Conservation (phyloP, 2,888 invertebrate genomes). For the Synanthedon formicaeformis region DNA sequence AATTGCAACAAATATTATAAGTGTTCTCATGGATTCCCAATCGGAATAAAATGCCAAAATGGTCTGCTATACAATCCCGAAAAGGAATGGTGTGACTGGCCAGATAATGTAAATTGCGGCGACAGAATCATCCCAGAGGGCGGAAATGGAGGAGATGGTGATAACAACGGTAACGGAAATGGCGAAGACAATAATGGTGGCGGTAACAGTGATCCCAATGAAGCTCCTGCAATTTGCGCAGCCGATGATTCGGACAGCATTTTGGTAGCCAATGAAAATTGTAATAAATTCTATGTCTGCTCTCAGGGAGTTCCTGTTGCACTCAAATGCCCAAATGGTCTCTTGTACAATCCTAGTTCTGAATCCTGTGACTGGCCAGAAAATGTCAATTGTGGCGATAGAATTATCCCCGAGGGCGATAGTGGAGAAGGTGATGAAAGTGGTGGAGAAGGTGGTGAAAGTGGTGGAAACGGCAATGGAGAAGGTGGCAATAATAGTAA, state of each 20-base stretch:
- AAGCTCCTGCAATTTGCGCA: constrained; percentile 22
- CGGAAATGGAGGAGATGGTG: constrained; percentile 1
- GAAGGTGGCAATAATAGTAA: constrained; percentile 1
- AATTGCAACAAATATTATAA: constrained; percentile 26
- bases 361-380: constrained; percentile 19
- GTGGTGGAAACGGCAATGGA: neutral
- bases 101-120: constrained; percentile 21
- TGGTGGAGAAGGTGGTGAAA: neutral
- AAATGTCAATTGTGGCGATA: constrained; percentile 20
- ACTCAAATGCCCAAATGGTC: constrained; percentile 14
- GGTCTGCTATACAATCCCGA: constrained; percentile 22
- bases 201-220: constrained; percentile 15
- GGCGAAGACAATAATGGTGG: constrained; percentile 6
- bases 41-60: constrained; percentile 16
- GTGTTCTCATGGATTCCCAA: constrained; percentile 19
- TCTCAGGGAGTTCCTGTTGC: constrained; percentile 16
- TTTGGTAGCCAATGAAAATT: constrained; percentile 23
- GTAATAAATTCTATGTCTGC: constrained; percentile 29
- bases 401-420: constrained; percentile 9
- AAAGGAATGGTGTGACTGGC: constrained; percentile 19
- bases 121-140: constrained; percentile 10
- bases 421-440: constrained; percentile 1
- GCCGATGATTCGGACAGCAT: constrained; percentile 15
- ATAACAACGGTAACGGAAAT: constrained; percentile 1
- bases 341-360: constrained; percentile 21